Percentiles rank a stretch among this genome's conserved stretches.
Conservation (phyloP, 2,113 vertebrate genomes). For the Paradisaea rubra region DNA sequence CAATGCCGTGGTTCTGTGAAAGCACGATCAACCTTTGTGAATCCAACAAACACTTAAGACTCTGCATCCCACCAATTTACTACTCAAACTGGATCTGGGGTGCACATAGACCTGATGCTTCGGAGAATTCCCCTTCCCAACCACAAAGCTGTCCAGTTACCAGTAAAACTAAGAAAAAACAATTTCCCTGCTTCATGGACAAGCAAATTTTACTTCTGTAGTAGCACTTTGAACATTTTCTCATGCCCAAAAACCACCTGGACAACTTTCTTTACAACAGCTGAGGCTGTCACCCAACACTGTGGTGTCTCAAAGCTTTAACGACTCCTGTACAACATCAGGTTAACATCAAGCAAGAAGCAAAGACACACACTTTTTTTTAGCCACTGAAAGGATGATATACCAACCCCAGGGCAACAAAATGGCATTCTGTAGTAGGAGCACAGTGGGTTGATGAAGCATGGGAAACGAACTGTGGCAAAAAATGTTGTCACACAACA, state of each 20-base stretch:
- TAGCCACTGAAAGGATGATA: background rate
- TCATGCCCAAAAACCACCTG: background rate
- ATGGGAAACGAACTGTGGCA: background rate
- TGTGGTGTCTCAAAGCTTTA: background rate
- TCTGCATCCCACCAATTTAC: background rate
- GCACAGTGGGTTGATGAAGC: rapidly evolving
- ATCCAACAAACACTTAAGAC: background rate
- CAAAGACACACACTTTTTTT: background rate
- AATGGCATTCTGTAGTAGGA: rapidly evolving
- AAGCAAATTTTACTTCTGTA: background rate
- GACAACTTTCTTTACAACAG: background rate
- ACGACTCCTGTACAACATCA: background rate
- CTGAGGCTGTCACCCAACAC: background rate
- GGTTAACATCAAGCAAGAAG: background rate
- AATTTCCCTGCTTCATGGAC: background rate
- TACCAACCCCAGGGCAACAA: background rate
- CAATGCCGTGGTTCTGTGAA: rapidly evolving
- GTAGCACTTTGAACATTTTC: background rate
- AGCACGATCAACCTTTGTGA: background rate
- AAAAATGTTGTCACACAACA: background rate
- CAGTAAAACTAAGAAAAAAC: background rate
- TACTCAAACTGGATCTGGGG: background rate
- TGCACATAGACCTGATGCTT: background rate
- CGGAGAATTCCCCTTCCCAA: background rate
- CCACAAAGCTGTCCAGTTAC: background rate